Evolutionary conservation across 53 echinoderm and acorn worm genomes (phyloP).

Genomic region (Apostichopus leukothele): DNA sequence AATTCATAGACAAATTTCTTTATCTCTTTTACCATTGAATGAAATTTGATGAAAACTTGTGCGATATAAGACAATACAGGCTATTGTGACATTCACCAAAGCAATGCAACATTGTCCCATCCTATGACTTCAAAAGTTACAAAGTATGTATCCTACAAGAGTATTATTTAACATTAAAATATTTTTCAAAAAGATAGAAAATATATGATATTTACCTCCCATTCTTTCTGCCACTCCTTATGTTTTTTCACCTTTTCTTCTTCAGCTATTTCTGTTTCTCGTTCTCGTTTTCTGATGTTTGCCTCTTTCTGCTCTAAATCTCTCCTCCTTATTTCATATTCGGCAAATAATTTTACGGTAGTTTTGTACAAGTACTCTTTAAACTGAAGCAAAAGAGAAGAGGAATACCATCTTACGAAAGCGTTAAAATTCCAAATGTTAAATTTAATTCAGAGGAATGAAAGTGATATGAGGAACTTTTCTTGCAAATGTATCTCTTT

Average conservation of each 20-base stretch:
- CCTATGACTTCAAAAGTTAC: too few species aligned
- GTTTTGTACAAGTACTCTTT: constrained; percentile 83
- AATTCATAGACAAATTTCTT: not conserved
- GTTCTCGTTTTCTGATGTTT: constrained; percentile 83
- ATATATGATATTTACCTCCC: constrained; percentile 72
- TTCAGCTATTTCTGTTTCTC: constrained; percentile 83
- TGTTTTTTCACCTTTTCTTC: constrained; percentile 92
- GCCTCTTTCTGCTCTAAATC: constrained; percentile 86
- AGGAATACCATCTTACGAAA: too few species aligned
- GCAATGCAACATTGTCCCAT: too few species aligned
- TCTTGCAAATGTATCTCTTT: too few species aligned
- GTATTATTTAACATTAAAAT: not conserved
- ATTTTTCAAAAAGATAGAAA: not conserved
- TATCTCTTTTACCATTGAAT: too few species aligned
- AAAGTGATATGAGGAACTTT: too few species aligned
- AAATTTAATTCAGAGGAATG: too few species aligned
- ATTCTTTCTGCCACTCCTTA: constrained; percentile 97
- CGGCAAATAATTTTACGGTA: constrained; percentile 94
- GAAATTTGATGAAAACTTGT: too few species aligned
- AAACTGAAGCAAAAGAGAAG: constrained; percentile 54
- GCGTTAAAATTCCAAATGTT: too few species aligned
- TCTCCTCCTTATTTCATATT: constrained; percentile 81
- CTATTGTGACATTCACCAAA: too few species aligned
- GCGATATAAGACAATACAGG: too few species aligned
- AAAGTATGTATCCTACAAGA: too few species aligned